Evolutionary conservation across 2,113 vertebrate species (phyloP).

Genomic region (Varanus komodoensis): DNA sequence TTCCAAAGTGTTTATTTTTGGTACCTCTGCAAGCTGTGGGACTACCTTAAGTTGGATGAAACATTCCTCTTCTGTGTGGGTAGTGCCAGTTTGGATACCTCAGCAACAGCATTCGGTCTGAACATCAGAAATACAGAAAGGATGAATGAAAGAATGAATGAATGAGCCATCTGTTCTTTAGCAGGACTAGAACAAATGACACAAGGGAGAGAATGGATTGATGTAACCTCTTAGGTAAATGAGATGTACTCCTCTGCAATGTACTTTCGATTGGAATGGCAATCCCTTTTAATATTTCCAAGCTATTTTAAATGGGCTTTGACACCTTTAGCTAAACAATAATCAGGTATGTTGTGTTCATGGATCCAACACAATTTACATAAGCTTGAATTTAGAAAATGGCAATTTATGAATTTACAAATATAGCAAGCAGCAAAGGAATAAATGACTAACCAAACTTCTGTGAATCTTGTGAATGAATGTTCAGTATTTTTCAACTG

Average conservation of each 20-base stretch:
- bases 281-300: not conserved
- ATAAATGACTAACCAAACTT: not conserved
- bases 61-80: not conserved
- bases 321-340: not conserved
- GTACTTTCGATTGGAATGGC: not conserved
- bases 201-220: not conserved
- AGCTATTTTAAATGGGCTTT: constrained; percentile 5
- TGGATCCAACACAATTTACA: not conserved
- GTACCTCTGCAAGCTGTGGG: too few species aligned
- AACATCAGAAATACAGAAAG: not conserved
- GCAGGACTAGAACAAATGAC: not conserved
- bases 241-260: not conserved
- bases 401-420: not conserved
- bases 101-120: not conserved
- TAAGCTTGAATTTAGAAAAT: not conserved
- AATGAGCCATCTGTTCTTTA: not conserved
- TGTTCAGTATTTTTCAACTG: not conserved
- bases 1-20: too few species aligned
- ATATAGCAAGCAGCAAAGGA: not conserved
- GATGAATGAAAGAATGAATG: not conserved
- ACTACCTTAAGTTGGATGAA: too few species aligned
- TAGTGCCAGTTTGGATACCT: not conserved
- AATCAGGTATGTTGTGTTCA: not conserved
- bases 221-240: not conserved
- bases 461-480: not conserved